Evolutionary conservation across 2,113 vertebrate genomes (phyloP).

Genomic region (Oreochromis spilurus): DNA sequence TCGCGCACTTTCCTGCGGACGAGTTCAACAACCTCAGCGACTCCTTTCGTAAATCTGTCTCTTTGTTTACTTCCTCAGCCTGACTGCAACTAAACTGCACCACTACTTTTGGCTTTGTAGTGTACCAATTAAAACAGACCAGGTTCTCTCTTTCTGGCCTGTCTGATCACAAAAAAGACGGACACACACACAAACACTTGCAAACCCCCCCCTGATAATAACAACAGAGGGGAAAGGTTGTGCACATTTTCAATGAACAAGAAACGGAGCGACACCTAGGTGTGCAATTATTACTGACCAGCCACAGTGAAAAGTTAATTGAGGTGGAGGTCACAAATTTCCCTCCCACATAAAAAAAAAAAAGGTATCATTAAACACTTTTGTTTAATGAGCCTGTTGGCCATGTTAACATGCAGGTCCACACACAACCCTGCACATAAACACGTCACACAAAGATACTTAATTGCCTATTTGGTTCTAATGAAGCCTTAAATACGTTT

Average conservation of each 20-base stretch:
- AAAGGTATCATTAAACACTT: constrained; percentile 47
- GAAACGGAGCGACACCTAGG: not conserved
- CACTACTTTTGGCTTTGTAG: not conserved
- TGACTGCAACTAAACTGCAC: not conserved
- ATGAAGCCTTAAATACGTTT: not conserved
- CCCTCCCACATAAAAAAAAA: constrained; percentile 43
- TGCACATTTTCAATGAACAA: constrained; percentile 5
- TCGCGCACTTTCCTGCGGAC: not conserved
- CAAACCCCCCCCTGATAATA: not conserved
- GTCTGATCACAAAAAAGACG: not conserved
- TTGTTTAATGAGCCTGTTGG: constrained; percentile 57
- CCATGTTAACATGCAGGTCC: not conserved
- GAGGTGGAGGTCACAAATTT: constrained; percentile 53
- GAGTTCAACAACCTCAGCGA: not conserved
- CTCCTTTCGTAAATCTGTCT: not conserved
- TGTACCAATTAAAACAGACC: constrained; percentile 36
- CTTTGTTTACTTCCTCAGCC: not conserved
- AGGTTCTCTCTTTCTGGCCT: not conserved
- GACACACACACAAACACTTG: not conserved
- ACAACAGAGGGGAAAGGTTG: not conserved
- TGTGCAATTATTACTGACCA: constrained; percentile 36
- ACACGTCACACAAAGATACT: constrained; percentile 26
- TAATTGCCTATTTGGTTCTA: constrained; percentile 19
- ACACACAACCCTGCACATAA: constrained; percentile 33
- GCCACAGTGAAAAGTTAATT: constrained; percentile 28